A percentile compares a stretch with the other conserved stretches of the same genome.
Conservation (phyloP, 2,888 invertebrate genomes). For the Slavum lentiscoides region DNA sequence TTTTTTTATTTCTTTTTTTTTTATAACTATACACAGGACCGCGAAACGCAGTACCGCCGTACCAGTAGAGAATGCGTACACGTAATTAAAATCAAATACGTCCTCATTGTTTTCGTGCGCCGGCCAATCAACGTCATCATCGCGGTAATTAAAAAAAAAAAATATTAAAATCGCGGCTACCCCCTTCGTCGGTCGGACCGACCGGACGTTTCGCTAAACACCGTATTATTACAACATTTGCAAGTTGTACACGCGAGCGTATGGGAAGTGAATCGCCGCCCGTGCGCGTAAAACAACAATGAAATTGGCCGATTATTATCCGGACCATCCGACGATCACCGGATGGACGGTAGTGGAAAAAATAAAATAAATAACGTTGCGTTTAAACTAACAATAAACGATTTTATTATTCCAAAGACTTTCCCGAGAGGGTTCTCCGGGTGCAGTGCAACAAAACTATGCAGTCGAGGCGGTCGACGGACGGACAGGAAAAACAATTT, state of each 20-base stretch:
- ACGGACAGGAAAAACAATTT: neutral
- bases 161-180: neutral
- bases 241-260: neutral
- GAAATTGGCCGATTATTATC: too few species aligned
- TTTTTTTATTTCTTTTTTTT: neutral
- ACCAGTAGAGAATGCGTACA: neutral
- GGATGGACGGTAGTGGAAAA: too few species aligned
- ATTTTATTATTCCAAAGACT: too few species aligned
- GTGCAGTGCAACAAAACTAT: too few species aligned
- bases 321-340: too few species aligned
- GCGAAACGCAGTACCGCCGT: neutral
- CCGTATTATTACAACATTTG: neutral
- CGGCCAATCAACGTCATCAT: slow-evolving; percentile 39
- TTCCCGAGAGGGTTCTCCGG: too few species aligned
- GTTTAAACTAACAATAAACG: too few species aligned
- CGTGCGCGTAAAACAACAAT: neutral
- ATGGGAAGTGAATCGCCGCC: neutral
- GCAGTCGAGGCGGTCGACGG: too few species aligned
- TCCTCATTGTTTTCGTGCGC: slow-evolving; percentile 10
- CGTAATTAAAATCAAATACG: slow-evolving; percentile 42
- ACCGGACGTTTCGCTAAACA: slow-evolving; percentile 35
- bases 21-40: neutral
- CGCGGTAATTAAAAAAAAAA: slow-evolving; percentile 32
- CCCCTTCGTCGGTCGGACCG: neutral
- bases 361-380: too few species aligned